A percentile compares a stretch with the other conserved stretches of the same genome.
These are phyloP conservation scores for Ferrisia virgata DNA, from an alignment of 2,888 invertebrate species.

Conservation along the genomic window DNA sequence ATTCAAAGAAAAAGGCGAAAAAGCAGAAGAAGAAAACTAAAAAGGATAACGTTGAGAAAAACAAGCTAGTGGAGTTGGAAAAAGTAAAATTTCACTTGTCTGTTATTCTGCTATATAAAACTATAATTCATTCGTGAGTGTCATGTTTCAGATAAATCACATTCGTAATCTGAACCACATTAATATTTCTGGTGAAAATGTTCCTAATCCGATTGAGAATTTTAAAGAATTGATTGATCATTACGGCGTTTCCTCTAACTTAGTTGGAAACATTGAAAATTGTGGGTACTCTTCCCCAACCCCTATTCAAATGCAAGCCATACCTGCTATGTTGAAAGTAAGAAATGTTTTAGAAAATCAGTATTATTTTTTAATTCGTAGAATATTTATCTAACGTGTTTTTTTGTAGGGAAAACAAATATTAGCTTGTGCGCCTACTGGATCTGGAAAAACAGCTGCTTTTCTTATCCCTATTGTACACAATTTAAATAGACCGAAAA, in stretches of 20 bases:
- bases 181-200: conserved; percentile 71
- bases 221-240: conserved; percentile 64
- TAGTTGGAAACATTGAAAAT: conserved; percentile 67
- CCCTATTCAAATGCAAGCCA: conserved; percentile 87
- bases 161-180: conserved; percentile 75
- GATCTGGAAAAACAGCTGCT: conserved; percentile 95
- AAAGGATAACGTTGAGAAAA: conserved; percentile 8
- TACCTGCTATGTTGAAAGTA: conserved; percentile 82
- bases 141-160: conserved; percentile 57
- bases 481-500: conserved; percentile 65
- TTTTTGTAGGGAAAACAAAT: conserved; percentile 64
- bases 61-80: conserved; percentile 36
- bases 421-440: conserved; percentile 93
- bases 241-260: conserved; percentile 60
- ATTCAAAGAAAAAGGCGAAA: neutral
- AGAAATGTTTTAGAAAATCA: conserved; percentile 46
- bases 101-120: no score
- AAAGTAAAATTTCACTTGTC: no score
- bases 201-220: conserved; percentile 71
- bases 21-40: neutral
- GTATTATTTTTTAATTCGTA: neutral
- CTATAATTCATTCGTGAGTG: neutral
- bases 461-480: conserved; percentile 87
- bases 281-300: conserved; percentile 77
- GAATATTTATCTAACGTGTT: neutral